Evolutionary conservation across 2,113 vertebrate species (phyloP), one percentile per base, ranked within the genome.

Genomic region (Laticauda colubrina): DNA sequence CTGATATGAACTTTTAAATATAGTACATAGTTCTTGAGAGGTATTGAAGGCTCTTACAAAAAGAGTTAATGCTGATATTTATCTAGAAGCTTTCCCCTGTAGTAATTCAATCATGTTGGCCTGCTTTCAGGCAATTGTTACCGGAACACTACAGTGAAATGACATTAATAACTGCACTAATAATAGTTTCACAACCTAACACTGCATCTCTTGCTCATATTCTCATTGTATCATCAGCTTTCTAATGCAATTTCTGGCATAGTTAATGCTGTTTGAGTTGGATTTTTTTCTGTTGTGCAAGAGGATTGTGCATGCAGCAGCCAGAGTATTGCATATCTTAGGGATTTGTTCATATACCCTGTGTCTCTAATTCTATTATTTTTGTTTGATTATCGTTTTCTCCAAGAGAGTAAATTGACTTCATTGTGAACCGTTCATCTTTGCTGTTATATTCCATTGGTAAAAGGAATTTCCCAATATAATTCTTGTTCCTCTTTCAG

Each of bases 151-250:
- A 95, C 92, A 92, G 96, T 95, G 95, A 96, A 97, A 94, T 97
- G 96, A 96, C 97, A 97, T 97, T 97, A 96, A 97, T 97, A 97
- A 96, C 95, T 93, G 96, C 97, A 96, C 96, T 96, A 96, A 97
- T 97, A 97, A 97, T 97, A 96, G 95, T 94, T 95, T 93, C 91
- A 93, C 89, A 97, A 94, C 94, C 95, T 97, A 97, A 96, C 95
- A 93, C 94, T 97, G 90, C 96, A 97, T 96, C 94, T 93, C 87
- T 91, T 96, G 94, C 94, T 96, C 92, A 86, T 96, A 89, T 94
- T 95, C 92, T 93, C 94, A 92, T 96, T 96, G 92, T 94, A 94
- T 92, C 94, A 96, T 95, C 81, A 96, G 94, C 95, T 96, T 95
- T 61, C 95, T 96, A 96, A 97, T 95, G 94, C 94, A 97, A 95